These are phyloP conservation scores for Napeogenes sylphis DNA, from an alignment of 2,888 invertebrate species.

Conservation along the genomic window DNA sequence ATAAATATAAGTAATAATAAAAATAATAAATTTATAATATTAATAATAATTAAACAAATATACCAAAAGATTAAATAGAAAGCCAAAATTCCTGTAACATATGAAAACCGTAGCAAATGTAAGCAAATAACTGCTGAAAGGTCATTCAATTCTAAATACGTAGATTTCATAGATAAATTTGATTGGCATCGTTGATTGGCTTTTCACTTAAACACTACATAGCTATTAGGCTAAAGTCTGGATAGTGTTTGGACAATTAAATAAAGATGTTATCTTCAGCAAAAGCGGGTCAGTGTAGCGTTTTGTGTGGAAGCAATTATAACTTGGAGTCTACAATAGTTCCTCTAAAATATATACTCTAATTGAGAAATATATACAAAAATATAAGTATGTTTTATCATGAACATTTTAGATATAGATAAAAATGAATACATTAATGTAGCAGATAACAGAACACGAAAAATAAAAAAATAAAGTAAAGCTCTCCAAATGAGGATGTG, in stretches of 20 bases:
- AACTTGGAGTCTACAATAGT: background rate
- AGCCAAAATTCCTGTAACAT: no score
- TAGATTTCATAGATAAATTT: background rate
- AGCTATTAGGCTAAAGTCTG: background rate
- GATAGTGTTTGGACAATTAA: slow-evolving; percentile 4
- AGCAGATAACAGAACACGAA: background rate
- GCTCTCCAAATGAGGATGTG: background rate
- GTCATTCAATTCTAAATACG: no score
- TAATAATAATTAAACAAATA: background rate
- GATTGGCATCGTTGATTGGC: background rate
- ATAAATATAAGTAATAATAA: background rate
- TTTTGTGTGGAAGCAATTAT: background rate
- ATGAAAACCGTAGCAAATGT: no score
- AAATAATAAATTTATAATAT: background rate
- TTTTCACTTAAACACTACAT: background rate
- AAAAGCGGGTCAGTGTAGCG: background rate
- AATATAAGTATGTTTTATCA: no score
- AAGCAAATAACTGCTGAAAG: no score
- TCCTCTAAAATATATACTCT: no score
- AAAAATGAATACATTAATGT: background rate
- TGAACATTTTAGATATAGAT: background rate
- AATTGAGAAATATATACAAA: no score
- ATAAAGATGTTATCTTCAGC: slow-evolving; percentile 3
- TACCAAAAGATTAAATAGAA: no score
- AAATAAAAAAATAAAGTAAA: background rate